phyloP scores from a whole-genome alignment of 92 coral and sea anemone species.

The Blastomussa wellsi region DNA sequence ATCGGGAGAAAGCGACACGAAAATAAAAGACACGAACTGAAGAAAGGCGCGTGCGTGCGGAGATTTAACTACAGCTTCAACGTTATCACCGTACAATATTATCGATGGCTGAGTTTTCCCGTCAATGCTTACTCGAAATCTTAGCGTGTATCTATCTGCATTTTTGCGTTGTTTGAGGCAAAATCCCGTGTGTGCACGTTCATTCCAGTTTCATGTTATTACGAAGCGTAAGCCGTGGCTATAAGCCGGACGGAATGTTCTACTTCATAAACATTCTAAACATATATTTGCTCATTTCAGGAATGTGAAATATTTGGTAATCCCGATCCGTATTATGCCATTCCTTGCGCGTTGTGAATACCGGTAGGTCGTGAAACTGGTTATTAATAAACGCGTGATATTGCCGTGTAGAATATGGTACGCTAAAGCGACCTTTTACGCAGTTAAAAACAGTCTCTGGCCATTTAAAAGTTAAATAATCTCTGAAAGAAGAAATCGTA shows the following conservation, averaged over 20 bases:
- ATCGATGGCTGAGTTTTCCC: neutral
- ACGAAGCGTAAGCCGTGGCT: no score
- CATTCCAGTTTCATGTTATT: neutral
- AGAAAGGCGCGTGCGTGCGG: neutral
- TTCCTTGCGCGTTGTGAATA: neutral
- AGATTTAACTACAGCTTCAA: neutral
- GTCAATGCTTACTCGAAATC: neutral
- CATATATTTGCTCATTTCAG: neutral
- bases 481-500: neutral
- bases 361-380: neutral
- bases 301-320: neutral
- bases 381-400: slow-evolving; percentile 1
- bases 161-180: neutral
- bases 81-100: neutral
- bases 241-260: neutral
- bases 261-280: neutral
- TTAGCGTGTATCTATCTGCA: neutral
- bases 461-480: neutral
- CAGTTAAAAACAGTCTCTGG: neutral
- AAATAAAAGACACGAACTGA: no score
- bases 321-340: neutral
- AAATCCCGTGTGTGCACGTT: neutral
- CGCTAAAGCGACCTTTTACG: neutral
- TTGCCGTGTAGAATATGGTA: slow-evolving; percentile 7
- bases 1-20: no score